A percentile compares a stretch with the other conserved stretches of the same genome.
phyloP scores from a whole-genome alignment of 2,113 vertebrate species.

The Sakesphorus luctuosus region DNA sequence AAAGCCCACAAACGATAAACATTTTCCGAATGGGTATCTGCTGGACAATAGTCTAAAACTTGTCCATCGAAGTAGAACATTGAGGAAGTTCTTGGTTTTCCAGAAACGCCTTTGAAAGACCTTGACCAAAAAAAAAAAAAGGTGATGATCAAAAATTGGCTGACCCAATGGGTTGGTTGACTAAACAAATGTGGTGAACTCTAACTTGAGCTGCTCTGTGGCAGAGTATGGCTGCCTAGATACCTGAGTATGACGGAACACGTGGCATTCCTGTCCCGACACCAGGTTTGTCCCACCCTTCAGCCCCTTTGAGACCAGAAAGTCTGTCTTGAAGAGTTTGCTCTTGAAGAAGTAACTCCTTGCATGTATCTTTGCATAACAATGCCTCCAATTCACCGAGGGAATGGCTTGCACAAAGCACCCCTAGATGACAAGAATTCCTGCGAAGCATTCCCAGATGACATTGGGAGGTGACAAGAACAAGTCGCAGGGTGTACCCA shows the following conservation, averaged over 20 bases:
- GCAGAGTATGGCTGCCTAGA: not conserved
- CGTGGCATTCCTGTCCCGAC: not conserved
- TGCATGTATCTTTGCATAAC: not conserved
- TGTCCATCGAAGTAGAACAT: not conserved
- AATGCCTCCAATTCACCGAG: not conserved
- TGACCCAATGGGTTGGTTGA: not conserved
- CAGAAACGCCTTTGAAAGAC: not conserved
- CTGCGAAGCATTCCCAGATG: not conserved
- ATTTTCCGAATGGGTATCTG: fast-evolving
- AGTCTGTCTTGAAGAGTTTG: not conserved
- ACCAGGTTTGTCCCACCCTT: not conserved
- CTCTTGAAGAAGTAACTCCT: not conserved
- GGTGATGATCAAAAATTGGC: not conserved
- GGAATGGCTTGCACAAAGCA: not conserved
- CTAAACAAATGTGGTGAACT: not conserved
- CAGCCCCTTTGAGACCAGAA: not conserved
- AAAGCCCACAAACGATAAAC: not conserved
- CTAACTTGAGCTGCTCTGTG: not conserved
- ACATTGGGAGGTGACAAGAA: not conserved
- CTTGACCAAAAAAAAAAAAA: not conserved
- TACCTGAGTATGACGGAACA: fast-evolving
- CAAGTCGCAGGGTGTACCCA: fast-evolving
- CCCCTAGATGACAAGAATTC: not conserved
- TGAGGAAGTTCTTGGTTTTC: not conserved
- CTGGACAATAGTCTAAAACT: not conserved